Conservation (phyloP, 2,113 vertebrate species). For the Dicaeum eximium region DNA sequence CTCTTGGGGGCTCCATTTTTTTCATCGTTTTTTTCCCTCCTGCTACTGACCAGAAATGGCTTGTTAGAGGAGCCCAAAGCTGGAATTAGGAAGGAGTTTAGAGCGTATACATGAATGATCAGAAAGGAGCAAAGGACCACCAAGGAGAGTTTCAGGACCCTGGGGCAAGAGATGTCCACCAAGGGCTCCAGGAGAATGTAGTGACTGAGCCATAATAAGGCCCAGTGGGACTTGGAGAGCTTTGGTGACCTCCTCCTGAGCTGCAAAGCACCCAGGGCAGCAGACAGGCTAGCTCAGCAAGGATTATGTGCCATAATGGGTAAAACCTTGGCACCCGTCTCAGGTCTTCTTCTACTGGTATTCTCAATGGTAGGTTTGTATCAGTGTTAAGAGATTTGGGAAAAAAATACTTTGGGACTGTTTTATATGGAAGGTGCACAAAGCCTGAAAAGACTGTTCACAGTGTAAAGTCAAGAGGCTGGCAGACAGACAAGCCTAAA, state of each 20-base stretch:
- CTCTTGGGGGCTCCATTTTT: background rate
- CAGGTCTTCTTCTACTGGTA: background rate
- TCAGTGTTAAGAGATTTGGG: background rate
- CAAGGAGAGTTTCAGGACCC: background rate
- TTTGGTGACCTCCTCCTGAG: background rate
- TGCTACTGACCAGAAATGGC: background rate
- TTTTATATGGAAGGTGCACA: background rate
- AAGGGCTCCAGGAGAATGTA: accelerated
- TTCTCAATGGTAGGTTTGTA: background rate
- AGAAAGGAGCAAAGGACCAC: background rate
- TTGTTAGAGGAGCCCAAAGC: background rate
- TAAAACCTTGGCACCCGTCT: background rate
- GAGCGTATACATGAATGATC: background rate
- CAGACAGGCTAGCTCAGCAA: background rate
- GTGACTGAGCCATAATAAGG: background rate
- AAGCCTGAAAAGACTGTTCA: background rate
- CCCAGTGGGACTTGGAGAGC: background rate
- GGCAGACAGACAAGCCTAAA: background rate
- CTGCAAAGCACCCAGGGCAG: background rate
- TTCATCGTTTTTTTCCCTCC: background rate
- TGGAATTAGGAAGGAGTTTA: background rate
- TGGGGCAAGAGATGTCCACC: background rate
- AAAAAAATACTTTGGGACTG: background rate
- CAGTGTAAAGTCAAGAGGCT: background rate
- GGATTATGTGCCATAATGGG: background rate